A percentile compares a stretch with the other conserved stretches of the same genome.
These are phyloP conservation scores for Euthynnus affinis DNA, from an alignment of 2,797 vertebrate species.

Conservation along the genomic window DNA sequence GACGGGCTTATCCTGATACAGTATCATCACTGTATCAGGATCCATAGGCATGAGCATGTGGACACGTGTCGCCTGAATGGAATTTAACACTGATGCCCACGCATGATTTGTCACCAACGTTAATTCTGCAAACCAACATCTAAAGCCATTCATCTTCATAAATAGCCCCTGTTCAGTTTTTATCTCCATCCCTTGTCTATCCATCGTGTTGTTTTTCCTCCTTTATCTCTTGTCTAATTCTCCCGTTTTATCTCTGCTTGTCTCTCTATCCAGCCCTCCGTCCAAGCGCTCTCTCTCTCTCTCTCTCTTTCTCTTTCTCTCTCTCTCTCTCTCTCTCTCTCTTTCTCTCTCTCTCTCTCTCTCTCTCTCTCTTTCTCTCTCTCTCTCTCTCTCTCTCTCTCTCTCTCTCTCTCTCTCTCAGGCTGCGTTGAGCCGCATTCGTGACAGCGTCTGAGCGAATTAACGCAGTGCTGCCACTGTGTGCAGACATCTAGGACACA, in stretches of 20 bases:
- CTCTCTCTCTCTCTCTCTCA: background rate
- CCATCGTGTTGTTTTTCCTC: constrained; percentile 37
- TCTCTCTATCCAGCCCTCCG: constrained; percentile 28
- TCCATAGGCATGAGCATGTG: constrained; percentile 51
- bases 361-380: background rate
- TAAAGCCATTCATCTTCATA: constrained; percentile 68
- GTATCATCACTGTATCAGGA: constrained; percentile 55
- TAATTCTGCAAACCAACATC: constrained; percentile 74
- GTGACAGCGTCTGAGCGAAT: constrained; percentile 79
- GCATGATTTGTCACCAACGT: constrained; percentile 62
- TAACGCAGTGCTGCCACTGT: constrained; percentile 68
- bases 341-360: background rate
- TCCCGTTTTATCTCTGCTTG: constrained; percentile 62
- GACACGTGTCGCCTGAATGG: constrained; percentile 62
- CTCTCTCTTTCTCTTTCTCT: background rate
- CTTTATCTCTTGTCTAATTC: constrained; percentile 68
- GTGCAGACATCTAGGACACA: constrained; percentile 77
- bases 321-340: background rate
- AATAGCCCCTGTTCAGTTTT: constrained; percentile 60
- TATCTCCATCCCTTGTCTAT: constrained; percentile 61
- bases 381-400: background rate
- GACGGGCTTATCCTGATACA: constrained; percentile 66
- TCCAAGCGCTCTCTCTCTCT: constrained; percentile 16
- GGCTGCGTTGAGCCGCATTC: constrained; percentile 69
- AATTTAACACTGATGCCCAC: constrained; percentile 64